Percentiles rank a stretch among this genome's conserved stretches.
phyloP scores from a whole-genome alignment of 2,113 vertebrate genomes.

The Peucedramus taeniatus region DNA sequence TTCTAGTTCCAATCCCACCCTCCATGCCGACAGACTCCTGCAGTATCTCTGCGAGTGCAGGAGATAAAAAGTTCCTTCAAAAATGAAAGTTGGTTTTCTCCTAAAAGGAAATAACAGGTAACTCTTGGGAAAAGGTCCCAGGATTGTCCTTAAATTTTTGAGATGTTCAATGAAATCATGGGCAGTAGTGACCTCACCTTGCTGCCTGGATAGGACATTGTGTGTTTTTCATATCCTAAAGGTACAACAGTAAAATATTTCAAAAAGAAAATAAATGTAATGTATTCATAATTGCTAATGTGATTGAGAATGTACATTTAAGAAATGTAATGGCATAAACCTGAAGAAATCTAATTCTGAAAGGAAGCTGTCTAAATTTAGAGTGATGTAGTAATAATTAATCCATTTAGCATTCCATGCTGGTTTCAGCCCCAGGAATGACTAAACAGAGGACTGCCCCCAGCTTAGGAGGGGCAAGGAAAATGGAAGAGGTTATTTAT shows the following conservation, averaged over 20 bases:
- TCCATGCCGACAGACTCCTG: too few relatives aligned
- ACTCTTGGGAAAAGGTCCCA: neutral
- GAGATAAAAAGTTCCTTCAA: neutral
- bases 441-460: conserved; percentile 32
- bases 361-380: conserved; percentile 68
- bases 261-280: conserved; percentile 49
- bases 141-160: neutral
- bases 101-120: neutral
- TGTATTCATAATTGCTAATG: conserved; percentile 66
- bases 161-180: neutral
- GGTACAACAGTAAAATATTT: conserved; percentile 29
- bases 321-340: conserved; percentile 65
- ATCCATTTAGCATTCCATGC: conserved; percentile 62
- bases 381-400: conserved; percentile 66
- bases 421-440: conserved; percentile 42
- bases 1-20: neutral
- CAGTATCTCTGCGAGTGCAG: neutral
- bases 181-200: neutral
- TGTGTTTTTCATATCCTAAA: neutral
- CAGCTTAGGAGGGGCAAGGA: neutral
- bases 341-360: conserved; percentile 66
- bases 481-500: neutral
- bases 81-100: neutral
- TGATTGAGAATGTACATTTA: conserved; percentile 64
- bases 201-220: neutral